A percentile compares a stretch with the other conserved stretches of the same genome.
These are phyloP conservation scores for Pycnomerus fuliginosus DNA, from an alignment of 2,888 invertebrate species.

Conservation along the genomic window DNA sequence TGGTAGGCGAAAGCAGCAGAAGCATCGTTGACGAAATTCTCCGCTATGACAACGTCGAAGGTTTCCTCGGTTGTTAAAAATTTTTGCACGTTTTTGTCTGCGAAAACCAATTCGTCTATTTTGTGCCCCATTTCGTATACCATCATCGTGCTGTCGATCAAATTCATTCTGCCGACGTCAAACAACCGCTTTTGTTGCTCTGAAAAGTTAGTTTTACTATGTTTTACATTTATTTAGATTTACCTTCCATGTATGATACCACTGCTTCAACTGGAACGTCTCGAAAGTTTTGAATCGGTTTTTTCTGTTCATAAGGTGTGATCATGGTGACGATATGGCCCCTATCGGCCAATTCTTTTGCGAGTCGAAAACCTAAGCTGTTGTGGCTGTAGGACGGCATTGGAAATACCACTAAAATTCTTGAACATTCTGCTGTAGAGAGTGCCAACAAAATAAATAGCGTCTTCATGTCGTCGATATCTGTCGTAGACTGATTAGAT, in stretches of 20 bases:
- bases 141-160: neutral
- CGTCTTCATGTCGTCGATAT: too few relatives aligned
- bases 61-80: slow-evolving; percentile 39
- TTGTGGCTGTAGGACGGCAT: slow-evolving; percentile 39
- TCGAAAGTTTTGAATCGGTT: slow-evolving; percentile 51
- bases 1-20: slow-evolving; percentile 45
- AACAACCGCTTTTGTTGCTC: slow-evolving; percentile 14
- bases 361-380: slow-evolving; percentile 34
- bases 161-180: slow-evolving; percentile 2
- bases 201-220: too few relatives aligned
- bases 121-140: neutral
- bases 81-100: slow-evolving; percentile 45
- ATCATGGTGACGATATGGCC: slow-evolving; percentile 53
- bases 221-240: slow-evolving; percentile 3
- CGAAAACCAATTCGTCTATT: slow-evolving; percentile 42
- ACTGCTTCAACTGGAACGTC: slow-evolving; percentile 31
- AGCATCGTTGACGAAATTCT: slow-evolving; percentile 54
- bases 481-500: too few relatives aligned
- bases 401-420: slow-evolving; percentile 29
- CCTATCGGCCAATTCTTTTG: slow-evolving; percentile 41
- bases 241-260: slow-evolving; percentile 17
- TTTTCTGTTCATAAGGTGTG: slow-evolving; percentile 43
- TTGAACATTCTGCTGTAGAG: slow-evolving; percentile 9
- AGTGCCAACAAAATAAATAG: too few relatives aligned
- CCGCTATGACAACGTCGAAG: slow-evolving; percentile 48